Evolutionary conservation across 2,113 vertebrate genomes (phyloP).

Genomic region (Marcusenius ussheri): DNA sequence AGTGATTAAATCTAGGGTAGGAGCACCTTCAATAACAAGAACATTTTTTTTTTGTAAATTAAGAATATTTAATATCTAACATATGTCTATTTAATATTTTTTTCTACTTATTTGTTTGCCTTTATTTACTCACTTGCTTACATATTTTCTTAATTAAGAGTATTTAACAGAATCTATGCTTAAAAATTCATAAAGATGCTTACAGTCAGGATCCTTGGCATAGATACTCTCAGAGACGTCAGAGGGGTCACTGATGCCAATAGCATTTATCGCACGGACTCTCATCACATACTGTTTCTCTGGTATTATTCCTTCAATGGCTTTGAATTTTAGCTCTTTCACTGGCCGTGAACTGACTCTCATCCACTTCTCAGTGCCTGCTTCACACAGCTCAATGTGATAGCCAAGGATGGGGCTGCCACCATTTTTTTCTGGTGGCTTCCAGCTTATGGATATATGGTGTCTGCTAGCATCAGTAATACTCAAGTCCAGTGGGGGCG

Average conservation of each 20-base stretch:
- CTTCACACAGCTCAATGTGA: constrained; percentile 89
- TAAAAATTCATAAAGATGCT: constrained; percentile 46
- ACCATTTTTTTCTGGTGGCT: constrained; percentile 83
- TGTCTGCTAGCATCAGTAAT: constrained; percentile 82
- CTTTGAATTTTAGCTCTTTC: constrained; percentile 84
- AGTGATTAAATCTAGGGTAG: constrained; percentile 76
- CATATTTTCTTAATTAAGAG: constrained; percentile 5
- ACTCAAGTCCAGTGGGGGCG: constrained; percentile 79
- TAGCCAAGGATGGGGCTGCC: constrained; percentile 89
- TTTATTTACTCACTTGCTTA: no score
- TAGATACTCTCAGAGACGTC: constrained; percentile 86
- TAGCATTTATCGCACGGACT: constrained; percentile 86
- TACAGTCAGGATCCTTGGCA: constrained; percentile 95
- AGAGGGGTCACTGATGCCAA: constrained; percentile 88
- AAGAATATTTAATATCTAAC: constrained; percentile 13
- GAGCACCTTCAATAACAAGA: constrained; percentile 63
- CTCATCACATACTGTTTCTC: constrained; percentile 91
- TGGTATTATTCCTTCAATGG: constrained; percentile 85
- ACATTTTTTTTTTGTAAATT: not conserved
- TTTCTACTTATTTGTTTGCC: no score
- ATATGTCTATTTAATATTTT: no score
- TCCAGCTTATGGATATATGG: constrained; percentile 90
- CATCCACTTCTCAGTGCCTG: constrained; percentile 94
- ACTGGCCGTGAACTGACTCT: constrained; percentile 85
- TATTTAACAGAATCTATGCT: not conserved